Evolutionary conservation across 2,888 invertebrate species (phyloP), one percentile per base, ranked within the genome.

Genomic region (Branchellion lobata): DNA sequence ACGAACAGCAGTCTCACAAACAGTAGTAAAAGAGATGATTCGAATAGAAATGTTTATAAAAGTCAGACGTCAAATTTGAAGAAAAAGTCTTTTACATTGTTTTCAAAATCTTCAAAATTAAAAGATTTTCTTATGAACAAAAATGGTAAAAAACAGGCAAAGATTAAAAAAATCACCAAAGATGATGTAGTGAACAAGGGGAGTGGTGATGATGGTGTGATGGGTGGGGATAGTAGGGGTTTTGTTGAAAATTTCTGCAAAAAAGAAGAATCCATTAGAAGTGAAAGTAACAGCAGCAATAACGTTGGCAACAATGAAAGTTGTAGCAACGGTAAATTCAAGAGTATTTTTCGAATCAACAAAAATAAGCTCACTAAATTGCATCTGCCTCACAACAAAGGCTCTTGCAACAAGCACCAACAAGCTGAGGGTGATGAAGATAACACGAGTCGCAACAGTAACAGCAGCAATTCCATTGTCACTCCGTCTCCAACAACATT

Each of bases 11-110:
- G n/a, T n/a, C n/a, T n/a, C n/a, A n/a, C n/a, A n/a, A n/a, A n/a
- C n/a, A n/a, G n/a, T n/a, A n/a, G n/a, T n/a, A n/a, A n/a, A n/a
- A n/a, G n/a, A n/a, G n/a, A n/a, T n/a, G n/a, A n/a, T n/a, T n/a
- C n/a, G n/a, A n/a, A n/a, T n/a, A n/a, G n/a, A n/a, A n/a, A n/a
- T n/a, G n/a, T n/a, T n/a, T n/a, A n/a, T n/a, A n/a, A n/a, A n/a
- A n/a, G n/a, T n/a, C n/a, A n/a, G n/a, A n/a, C n/a, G 40, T 8
- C 5, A 40, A 40, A 14, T 40, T 14, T 40, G 40, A 57, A 57
- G n/a, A 57, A 57, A 57, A 57, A 57, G 24, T 57, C 61, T 57
- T 57, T 57, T 57, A 57, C 61, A 57, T 24, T 57, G 3, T 57
- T 57, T 57, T 57, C 61, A 8, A 57, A 57, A n/a, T 57, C 61